Base-by-base conservation (phyloP, 2,888 invertebrate species). In the Ormia ochracea region DNA sequence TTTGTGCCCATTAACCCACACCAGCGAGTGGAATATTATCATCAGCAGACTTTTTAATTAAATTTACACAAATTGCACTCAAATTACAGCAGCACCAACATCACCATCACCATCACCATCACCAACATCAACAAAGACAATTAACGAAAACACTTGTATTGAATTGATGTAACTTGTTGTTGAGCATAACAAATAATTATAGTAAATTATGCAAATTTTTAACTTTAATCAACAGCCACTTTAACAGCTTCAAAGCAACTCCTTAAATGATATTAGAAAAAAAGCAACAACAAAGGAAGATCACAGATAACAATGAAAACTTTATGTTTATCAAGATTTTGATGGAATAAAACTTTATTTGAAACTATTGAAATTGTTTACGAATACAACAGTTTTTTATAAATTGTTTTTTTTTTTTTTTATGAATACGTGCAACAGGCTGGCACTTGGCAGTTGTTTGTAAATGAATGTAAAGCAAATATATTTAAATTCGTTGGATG, bases 171-270 rank as follows among this genome's bases (percentile, higher is more conserved):
- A 74, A 74, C 66, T 48, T 66, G 56, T 74, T 58, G 74, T 66
- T 52, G 56, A 41, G 58, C 68, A 75, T 54, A 52, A 61, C 38
- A 45, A 75, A 73, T 73, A 56, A 73, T 54, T 38, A 54, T 54
- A 59, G 58, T 36, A 33, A 63, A 76, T 69, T 76, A 76, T 76
- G 76, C 69, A 76, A 76, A 76, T 76, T 69, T 61, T 33, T 28
- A 45, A 54, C 48, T 48, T 54, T 76, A 54, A 76, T 69, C 69
- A 76, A 63, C 76, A 76, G 38, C 36, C 68, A 76, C 69, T 76
- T 69, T 43, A 63, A 54, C 61, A 73, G 54, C 54, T 63, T 45
- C 33, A 56, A 26, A 50, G 38, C 21, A 31, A 10, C 50, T 59
- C 28, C 59, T 59, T 70, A 17, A 56, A 19, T 26, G 5, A 54